Base-by-base conservation (phyloP, 2,888 invertebrate genomes). In the Yponomeuta plumbellus region DNA sequence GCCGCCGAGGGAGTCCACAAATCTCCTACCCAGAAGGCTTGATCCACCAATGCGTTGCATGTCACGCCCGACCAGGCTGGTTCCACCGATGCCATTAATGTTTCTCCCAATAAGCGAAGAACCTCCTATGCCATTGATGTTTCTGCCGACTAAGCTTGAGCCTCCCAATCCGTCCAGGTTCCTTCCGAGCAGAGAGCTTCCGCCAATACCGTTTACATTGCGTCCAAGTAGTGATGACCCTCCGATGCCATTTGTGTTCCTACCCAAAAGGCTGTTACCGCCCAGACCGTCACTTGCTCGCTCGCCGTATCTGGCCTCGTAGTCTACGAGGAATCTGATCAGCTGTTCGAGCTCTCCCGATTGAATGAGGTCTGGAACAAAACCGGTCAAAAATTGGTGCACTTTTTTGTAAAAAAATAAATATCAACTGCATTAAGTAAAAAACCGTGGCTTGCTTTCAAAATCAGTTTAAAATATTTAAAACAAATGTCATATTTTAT, bases 1-100 rank as follows among this genome's bases (percentile, higher is more conserved):
- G 2, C 91, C 91, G 1, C 91, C 91, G 68, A 90, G 69, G 0
- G 87, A 83, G 69, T 91, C 88, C 64, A 91, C 72, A 69, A 82
- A 84, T 67, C 90, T 83, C 26, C 67, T 69, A 10, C 69, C 69
- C 11, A 67, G n/a, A 13, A 69, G 63, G 6, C 17, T 61, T 26
- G 40, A n/a, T 21, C 66, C 69, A 5, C 67, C 68, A 11, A 67
- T 57, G 2, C 67, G 65, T 63, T 68, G 40, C 10, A 67, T 6
- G 73, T 71, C 59, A 26, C 73, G 71, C 11, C 74, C 75, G 5
- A 75, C 67, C 44, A 75, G 70, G 13, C 70, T 66, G 11, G 70
- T 70, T 13, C 74, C 76, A 52, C 76, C 74, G 22, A 76, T 69
- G 64, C 72, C 70, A 59, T 74, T 70, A 1, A 73, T 65, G 62